Evolutionary conservation across 2,113 vertebrate species (phyloP).

Genomic region (Callopanchax toddi): DNA sequence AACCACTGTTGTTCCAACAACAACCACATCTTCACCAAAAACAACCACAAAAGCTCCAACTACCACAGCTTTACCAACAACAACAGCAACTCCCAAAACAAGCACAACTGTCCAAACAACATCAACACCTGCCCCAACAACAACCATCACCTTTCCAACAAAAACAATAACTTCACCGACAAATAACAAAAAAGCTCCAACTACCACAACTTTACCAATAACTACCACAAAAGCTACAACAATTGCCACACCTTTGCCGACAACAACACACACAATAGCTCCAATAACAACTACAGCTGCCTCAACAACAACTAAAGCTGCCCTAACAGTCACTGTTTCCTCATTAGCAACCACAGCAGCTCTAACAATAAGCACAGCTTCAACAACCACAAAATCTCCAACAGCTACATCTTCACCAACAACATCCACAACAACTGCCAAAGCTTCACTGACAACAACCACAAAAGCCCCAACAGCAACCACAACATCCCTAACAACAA

Average conservation of each 20-base stretch:
- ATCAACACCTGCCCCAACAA: neutral
- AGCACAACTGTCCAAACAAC: no score
- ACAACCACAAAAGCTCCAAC: neutral
- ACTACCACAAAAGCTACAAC: neutral
- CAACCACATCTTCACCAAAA: neutral
- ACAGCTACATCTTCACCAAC: no score
- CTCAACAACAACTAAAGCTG: neutral
- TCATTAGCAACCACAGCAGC: no score
- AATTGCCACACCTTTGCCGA: neutral
- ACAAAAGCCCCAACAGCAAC: neutral
- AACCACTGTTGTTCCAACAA: neutral
- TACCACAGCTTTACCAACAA: no score
- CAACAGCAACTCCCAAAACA: no score
- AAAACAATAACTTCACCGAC: no score
- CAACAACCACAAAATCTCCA: neutral
- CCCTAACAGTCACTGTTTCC: no score
- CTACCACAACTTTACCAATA: no score
- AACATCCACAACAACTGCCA: neutral
- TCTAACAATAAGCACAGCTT: neutral
- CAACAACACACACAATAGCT: neutral
- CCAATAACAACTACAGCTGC: neutral
- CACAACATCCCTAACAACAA: neutral
- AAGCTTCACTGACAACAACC: neutral
- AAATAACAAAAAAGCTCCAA: no score
- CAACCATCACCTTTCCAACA: neutral